Base-by-base conservation (phyloP, 2,113 vertebrate species). In the Ciconia stormi region DNA sequence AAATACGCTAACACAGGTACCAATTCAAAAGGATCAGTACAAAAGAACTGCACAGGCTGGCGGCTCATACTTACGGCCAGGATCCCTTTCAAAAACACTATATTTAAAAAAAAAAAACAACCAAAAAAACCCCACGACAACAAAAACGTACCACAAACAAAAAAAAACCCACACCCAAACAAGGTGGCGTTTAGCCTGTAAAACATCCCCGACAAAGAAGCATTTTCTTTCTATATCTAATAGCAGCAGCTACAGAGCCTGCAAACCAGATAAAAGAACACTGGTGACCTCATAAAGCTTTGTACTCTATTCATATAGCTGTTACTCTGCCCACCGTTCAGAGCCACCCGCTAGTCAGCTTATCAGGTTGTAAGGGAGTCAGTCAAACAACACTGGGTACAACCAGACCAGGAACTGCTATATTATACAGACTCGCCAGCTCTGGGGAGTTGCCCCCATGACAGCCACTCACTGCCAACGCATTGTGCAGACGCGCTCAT, bases 401-500 rank as follows among this genome's bases (percentile, higher is more conserved):
- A 13, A 26, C 14, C 70, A 70, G n/a, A n/a, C 20, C n/a, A 40
- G 47, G 47, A 76, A 25, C 0, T 47, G 52, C 17, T 56, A 26
- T 12, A 1, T 38, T 3, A 10, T 0, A 46, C 49, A 59, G 49
- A 59, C 25, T 10, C 10, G 1, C 16, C 50, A 23, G 29, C 3
- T 18, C 40, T 36, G n/a, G 12, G 27, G 13, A 73, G 26, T 1
- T 42, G 34, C 11, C 23, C 69, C 32, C 55, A 21, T 1, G 22
- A 49, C 36, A 70, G 70, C 23, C 27, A 7, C 40, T 36, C 26
- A 3, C 0, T 1, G 61, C 56, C 79, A 92, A 16, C 2, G 2
- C 0, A 0, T 3, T 5, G 9, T 7, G 61, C 61, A 36, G 26
- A 16, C 11, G 21, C 11, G 5, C 53, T 46, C 12, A 0, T 16